Base-by-base conservation (phyloP, 2,797 vertebrate genomes). In the Pantherophis vulpinus region DNA sequence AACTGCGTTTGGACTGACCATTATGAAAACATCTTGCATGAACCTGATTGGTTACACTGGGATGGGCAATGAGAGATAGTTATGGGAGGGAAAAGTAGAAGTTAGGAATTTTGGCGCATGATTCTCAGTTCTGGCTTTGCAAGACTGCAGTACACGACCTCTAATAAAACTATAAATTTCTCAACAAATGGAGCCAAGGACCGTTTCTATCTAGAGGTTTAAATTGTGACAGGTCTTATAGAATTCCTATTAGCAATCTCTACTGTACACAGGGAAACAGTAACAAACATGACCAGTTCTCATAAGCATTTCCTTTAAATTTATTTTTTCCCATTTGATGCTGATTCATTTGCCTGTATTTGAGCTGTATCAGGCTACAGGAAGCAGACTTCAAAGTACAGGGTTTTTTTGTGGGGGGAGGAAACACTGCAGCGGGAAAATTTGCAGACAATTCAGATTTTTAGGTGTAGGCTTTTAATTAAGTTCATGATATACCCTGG, bases 351-450 rank as follows among this genome's bases (percentile, higher is more conserved):
- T 54, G n/a, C 14, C 42, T 14, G 10, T 13, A 66, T 90, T 87
- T 86, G 90, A 54, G 54, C 9, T 37, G 70, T 63, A 91, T 91
- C 79, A 88, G 63, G 23, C n/a, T 60, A 91, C 63, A 87, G 63
- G 63, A 93, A 87, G 42, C 60, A 54, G 42, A 11, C 47, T 63
- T 25, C n/a, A n/a, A n/a, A 97, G 96, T 95, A 91, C 4, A 88
- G 83, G 3, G 0, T 42, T 42, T 42, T 42, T 56, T 4, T 25
- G 89, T 2, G 23, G 59, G 59, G 10, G 10, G 58, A 5, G 5
- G 14, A 27, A 60, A 91, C 92, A 92, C 93, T 74, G 70, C 89
- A 94, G n/a, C 91, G 87, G 16, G 88, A 90, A 0, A 2, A 92
- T 93, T 93, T 79, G 56, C 58, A 14, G 92, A 92, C 88, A 89